These are phyloP conservation scores for Torymus tubicola DNA, from an alignment of 2,888 invertebrate species.

Conservation along the genomic window DNA sequence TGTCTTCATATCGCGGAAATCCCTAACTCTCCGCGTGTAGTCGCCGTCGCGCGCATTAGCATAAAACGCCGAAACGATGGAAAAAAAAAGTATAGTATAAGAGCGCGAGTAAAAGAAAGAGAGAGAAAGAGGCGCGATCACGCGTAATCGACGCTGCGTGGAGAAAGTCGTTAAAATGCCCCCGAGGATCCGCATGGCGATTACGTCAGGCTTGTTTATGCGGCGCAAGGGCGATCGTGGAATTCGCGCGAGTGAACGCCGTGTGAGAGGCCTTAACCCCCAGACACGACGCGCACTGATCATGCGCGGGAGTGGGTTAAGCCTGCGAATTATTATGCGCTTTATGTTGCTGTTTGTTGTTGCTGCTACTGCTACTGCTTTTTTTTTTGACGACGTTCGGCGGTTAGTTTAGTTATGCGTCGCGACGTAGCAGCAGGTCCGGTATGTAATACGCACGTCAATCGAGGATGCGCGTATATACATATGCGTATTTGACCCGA, in stretches of 20 bases:
- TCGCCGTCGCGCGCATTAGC: conserved; percentile 19
- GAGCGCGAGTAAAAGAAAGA: no score
- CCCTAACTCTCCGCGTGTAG: no score
- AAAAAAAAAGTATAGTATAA: conserved; percentile 9
- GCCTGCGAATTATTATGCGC: not conserved
- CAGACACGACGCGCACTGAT: not conserved
- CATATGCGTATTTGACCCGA: no score
- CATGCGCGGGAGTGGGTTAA: conserved; percentile 22
- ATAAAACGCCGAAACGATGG: conserved; percentile 28
- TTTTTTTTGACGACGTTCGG: no score
- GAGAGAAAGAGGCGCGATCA: not conserved
- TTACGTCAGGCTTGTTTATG: conserved; percentile 57
- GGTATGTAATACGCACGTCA: no score
- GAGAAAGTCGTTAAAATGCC: conserved; percentile 54
- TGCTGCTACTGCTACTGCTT: no score
- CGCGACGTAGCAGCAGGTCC: no score
- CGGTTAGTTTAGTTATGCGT: no score
- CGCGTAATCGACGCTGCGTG: conserved; percentile 13
- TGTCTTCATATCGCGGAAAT: conserved; percentile 14
- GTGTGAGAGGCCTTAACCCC: conserved; percentile 44
- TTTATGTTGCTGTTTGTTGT: not conserved
- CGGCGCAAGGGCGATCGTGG: conserved; percentile 43
- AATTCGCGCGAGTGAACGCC: conserved; percentile 30
- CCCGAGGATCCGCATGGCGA: conserved; percentile 44
- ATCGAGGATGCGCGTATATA: no score